Base-by-base conservation (phyloP, 2,797 vertebrate genomes). In the Sphenodon punctatus region DNA sequence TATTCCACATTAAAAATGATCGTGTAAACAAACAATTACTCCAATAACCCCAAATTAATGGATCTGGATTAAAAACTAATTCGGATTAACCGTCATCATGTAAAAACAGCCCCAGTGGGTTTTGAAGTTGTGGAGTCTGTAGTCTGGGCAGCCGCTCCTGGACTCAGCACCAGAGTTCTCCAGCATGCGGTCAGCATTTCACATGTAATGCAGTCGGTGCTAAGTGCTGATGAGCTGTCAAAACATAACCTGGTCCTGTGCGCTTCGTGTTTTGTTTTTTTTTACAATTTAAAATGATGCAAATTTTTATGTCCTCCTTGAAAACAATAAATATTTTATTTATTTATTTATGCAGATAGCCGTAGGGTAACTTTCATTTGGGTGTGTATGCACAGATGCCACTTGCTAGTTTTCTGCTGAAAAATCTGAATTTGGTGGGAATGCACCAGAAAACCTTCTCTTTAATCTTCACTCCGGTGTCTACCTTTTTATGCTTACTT, bases 221-320 rank as follows among this genome's bases (percentile, higher is more conserved):
- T 82, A 39, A 82, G 27, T 67, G 69, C 43, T 80, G 67, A 82
- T 61, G 60, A 75, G 78, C 80, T 87, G 84, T 73, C 80, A 84
- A 73, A 64, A 86, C 2, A 58, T 75, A 60, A 32, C 22, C 4
- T 48, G 56, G 67, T 80, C 82, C 60, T 78, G n/a, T 80, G 78
- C 78, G 60, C 12, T 2, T 75, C 11, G 65, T 30, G 65, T 83
- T 84, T 63, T 15, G n/a, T n/a, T n/a, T n/a, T n/a, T n/a, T n/a
- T n/a, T n/a, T n/a, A n/a, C n/a, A n/a, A n/a, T n/a, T n/a, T n/a
- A n/a, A n/a, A n/a, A n/a, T n/a, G n/a, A n/a, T n/a, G n/a, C n/a
- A n/a, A n/a, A n/a, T n/a, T n/a, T n/a, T n/a, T n/a, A n/a, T n/a
- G n/a, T n/a, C n/a, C n/a, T n/a, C n/a, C n/a, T n/a, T n/a, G n/a